Percentiles rank a stretch among this genome's conserved stretches.
These are phyloP conservation scores for Aepyceros melampus DNA, from an alignment of 2,113 vertebrate genomes.

Conservation along the genomic window DNA sequence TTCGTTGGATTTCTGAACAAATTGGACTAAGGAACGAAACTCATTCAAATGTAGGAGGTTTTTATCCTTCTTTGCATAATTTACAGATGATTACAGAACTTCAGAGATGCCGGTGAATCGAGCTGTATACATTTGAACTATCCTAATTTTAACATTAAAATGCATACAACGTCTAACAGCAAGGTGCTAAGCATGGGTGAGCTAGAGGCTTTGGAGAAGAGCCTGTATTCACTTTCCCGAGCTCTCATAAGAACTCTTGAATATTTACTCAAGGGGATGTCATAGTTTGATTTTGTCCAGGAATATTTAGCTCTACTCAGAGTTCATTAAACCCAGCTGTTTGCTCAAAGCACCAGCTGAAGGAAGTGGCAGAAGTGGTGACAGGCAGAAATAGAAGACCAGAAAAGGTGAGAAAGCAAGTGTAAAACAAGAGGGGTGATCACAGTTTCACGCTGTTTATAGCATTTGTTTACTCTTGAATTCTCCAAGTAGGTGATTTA, in stretches of 20 bases:
- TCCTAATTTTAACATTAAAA: not conserved
- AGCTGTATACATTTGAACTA: not conserved
- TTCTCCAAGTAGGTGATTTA: not conserved
- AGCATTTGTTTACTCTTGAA: not conserved
- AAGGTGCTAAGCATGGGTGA: not conserved
- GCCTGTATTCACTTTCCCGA: not conserved
- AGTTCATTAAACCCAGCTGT: not conserved
- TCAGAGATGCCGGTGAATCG: not conserved
- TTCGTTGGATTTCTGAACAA: not conserved
- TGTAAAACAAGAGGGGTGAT: not conserved
- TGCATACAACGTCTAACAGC: not conserved
- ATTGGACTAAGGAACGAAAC: not conserved
- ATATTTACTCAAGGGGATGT: not conserved
- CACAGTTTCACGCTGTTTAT: not conserved
- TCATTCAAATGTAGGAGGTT: not conserved
- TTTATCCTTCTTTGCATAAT: not conserved
- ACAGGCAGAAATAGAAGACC: not conserved
- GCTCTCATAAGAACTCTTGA: not conserved
- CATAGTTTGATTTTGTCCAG: not conserved
- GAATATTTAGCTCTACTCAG: not conserved
- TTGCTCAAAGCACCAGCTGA: conserved; percentile 37
- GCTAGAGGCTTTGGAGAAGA: not conserved
- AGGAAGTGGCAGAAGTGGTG: conserved; percentile 13
- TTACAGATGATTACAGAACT: not conserved
- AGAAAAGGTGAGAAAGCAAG: not conserved